Evolutionary conservation across 92 coral and sea anemone genomes (phyloP), one percentile per base, ranked within the genome.

Genomic region (Zoanthus sansibaricus): DNA sequence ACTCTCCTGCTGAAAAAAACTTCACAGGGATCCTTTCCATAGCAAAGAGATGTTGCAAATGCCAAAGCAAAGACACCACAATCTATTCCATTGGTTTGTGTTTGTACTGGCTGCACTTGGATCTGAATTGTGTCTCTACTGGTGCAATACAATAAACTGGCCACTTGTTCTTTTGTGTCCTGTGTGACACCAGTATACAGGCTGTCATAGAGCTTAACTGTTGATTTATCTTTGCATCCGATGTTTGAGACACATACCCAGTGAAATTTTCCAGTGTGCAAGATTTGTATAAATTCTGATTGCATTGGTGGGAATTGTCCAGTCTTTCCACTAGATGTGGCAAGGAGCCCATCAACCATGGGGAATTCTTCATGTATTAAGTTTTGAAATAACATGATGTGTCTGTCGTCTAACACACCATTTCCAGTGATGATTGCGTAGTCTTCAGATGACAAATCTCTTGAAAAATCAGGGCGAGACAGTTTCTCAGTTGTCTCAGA

Each of bases 21-120:
- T 67, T 67, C 72, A 67, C 72, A 67, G 72, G 72, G 72, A 67
- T 67, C 72, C 72, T 67, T 18, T 44, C 37, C 72, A 67, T 67
- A 67, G 72, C 72, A 67, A 42, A 67, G 72, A 67, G 37, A 67
- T 67, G 72, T 18, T 21, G 37, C 72, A 67, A 67, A 67, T 67
- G 72, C 72, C 72, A 67, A 67, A 18, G 95, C 87, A 83, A 93
- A 93, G 55, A 90, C 90, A 33, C 93, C 93, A 74, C 95, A 89
- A 88, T 89, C 93, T 82, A 91, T 83, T 17, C 80, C 84, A 73
- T 92, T 89, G 17, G 66, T 72, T 73, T 92, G 92, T 66, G 87
- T 90, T 79, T 87, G 93, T 12, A 84, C 91, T 71, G 93, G 93
- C 30, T 42, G 77, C 25, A 73, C 56, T 42, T 42, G 77, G 77